Evolutionary conservation across 2,888 invertebrate genomes (phyloP).

Genomic region (Noctuana brunneofusca): DNA sequence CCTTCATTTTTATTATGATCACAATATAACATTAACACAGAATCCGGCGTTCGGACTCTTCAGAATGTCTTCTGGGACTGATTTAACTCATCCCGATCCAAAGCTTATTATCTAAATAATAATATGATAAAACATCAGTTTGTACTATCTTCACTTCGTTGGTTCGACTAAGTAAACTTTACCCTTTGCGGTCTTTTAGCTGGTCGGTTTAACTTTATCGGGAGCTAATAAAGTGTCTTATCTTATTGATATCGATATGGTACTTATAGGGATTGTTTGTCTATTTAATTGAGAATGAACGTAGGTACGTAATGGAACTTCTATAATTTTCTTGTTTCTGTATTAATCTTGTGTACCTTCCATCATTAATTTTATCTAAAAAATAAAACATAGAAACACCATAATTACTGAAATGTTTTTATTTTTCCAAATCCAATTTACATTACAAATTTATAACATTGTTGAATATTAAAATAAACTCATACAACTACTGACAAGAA

Average conservation of each 20-base stretch:
- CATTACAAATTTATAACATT: constrained; percentile 71
- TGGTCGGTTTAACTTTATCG: constrained; percentile 11
- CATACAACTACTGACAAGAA: constrained; percentile 80
- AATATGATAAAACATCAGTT: constrained; percentile 46
- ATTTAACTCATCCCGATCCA: constrained; percentile 41
- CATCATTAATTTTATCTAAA: too few species aligned
- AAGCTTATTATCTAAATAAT: constrained; percentile 38
- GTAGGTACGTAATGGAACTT: too few species aligned
- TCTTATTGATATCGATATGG: not conserved
- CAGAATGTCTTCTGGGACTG: constrained; percentile 44
- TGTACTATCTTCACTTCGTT: constrained; percentile 56
- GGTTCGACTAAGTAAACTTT: constrained; percentile 55
- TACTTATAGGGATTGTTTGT: too few species aligned
- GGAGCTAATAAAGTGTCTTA: not conserved
- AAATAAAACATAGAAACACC: not conserved
- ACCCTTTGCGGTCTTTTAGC: constrained; percentile 36
- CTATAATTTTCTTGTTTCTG: too few species aligned
- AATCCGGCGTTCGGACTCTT: constrained; percentile 38
- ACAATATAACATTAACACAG: not conserved
- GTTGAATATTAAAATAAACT: constrained; percentile 62
- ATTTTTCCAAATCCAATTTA: constrained; percentile 77
- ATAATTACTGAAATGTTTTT: constrained; percentile 54
- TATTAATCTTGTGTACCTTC: too few species aligned
- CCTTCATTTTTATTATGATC: constrained; percentile 48
- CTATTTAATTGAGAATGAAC: too few species aligned